Evolutionary conservation across 2,888 invertebrate genomes (phyloP), one percentile per base, ranked within the genome.

Genomic region (Drosophila cognata): DNA sequence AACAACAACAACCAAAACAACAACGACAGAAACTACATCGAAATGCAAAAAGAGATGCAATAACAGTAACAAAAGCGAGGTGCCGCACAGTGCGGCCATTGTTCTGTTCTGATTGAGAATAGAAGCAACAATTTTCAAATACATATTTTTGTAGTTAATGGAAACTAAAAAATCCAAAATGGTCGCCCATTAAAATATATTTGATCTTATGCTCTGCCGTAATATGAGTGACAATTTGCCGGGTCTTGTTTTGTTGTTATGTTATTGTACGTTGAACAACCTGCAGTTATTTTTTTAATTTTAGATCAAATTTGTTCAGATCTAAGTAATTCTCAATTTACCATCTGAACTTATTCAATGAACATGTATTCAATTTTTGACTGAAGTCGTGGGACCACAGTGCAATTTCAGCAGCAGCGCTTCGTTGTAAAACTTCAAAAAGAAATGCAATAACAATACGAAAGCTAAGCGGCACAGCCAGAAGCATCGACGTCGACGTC

Each of bases 1-100:
- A 61, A 35, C 55, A 62, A 48, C 33, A 55, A 53, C 28, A 68
- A 35, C 50, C 58, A 63, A 61, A 59, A 50, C 41, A 64, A 48
- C 67, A 73, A 48, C 70, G 10, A 6, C 46, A 57, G 41, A 31
- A 62, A 52, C 64, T 38, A 51, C 29, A 61, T 36, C 36, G 53
- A 63, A 41, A 56, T 65, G 38, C 35, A 13, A 53, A 52, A 70
- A 56, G 56, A 70, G 60, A 57, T 72, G 63, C 61, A 59, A 48
- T 51, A 67, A 71, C 52, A 67, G 58, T 69, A 70, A 71, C 68
- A 70, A 77, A 71, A 71, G 62, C 33, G n/a, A 51, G 18, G 11
- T 51, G n/a, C 5, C 21, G 35, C 50, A 56, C 66, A 41, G 67
- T 67, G 65, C 33, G 0, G 2, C 8, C 25, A 55, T 28, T 36